Evolutionary conservation across 2,797 vertebrate genomes (phyloP), one percentile per base, ranked within the genome.

Genomic region (Danionella dracula): DNA sequence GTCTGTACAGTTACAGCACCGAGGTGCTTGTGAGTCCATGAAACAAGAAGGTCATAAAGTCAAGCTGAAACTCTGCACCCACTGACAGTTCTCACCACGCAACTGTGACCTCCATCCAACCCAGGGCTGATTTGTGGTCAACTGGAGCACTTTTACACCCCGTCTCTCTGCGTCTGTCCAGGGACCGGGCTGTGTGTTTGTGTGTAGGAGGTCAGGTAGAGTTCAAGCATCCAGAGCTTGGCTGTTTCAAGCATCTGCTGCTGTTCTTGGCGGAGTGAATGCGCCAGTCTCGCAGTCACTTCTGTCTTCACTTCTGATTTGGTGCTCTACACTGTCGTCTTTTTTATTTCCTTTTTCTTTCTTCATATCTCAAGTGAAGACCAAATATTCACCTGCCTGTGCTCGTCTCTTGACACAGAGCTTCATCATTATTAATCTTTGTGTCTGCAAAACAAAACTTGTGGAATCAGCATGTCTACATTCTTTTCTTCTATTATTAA

Each of bases 351-450:
- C 62, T 55, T 50, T 29, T 23, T 23, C 27, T 63, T 56, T 55
- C 41, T 31, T 54, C 40, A 16, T 49, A 35, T 54, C 29, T 65
- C 50, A 56, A 48, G 41, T 19, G 13, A 13, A 29, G 45, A 34
- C 8, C 1, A n/a, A n/a, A n/a, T 20, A 29, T 35, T 56, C 40
- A 17, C 54, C 63, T 46, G 13, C 37, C 50, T 7, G 12, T 1
- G 0, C 13, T 44, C 11, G 21, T 66, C 51, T 66, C 19, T 27
- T 56, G 40, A 55, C 63, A 37, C 40, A 3, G n/a, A 35, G 62
- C 62, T 45, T 66, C 63, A 66, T 66, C 51, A 17, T 56, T 66
- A 56, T 56, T 56, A 66, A 66, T 66, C 63, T 66, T 46, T 56
- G 32, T 46, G 45, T 56, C 50, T 13, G 20, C 45, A 56, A 66